phyloP scores from a whole-genome alignment of 2,888 invertebrate genomes.

The Chirona hameri region DNA sequence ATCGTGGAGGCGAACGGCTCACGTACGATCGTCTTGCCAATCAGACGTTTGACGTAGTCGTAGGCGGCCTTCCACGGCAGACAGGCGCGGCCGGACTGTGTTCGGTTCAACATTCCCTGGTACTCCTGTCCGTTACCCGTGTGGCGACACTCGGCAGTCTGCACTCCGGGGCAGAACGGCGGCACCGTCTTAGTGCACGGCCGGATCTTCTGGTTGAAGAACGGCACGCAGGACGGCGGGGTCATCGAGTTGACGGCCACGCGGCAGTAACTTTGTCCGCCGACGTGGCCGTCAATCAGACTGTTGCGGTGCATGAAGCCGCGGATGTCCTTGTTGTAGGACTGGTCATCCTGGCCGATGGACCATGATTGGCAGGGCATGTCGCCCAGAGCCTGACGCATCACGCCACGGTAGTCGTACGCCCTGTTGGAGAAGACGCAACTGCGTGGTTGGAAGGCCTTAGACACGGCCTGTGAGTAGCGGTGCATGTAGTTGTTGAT shows the following conservation, averaged over 20 bases:
- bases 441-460: background rate
- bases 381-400: background rate
- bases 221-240: background rate
- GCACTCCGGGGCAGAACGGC: background rate
- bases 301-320: conserved; percentile 4
- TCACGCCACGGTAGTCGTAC: conserved; percentile 11
- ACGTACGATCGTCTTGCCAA: background rate
- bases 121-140: conserved; percentile 29
- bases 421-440: conserved; percentile 11
- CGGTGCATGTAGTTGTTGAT: background rate
- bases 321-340: background rate
- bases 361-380: background rate
- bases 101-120: background rate
- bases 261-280: background rate
- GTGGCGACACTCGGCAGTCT: background rate
- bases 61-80: conserved; percentile 2
- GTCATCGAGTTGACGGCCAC: background rate
- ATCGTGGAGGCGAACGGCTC: background rate
- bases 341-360: background rate
- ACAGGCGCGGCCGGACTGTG: background rate
- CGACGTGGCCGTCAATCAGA: background rate
- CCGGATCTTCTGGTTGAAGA: background rate
- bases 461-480: background rate
- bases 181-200: background rate
- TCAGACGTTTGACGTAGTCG: background rate